Evolutionary conservation across 2,797 vertebrate genomes (phyloP).

Genomic region (Caiman crocodilus): DNA sequence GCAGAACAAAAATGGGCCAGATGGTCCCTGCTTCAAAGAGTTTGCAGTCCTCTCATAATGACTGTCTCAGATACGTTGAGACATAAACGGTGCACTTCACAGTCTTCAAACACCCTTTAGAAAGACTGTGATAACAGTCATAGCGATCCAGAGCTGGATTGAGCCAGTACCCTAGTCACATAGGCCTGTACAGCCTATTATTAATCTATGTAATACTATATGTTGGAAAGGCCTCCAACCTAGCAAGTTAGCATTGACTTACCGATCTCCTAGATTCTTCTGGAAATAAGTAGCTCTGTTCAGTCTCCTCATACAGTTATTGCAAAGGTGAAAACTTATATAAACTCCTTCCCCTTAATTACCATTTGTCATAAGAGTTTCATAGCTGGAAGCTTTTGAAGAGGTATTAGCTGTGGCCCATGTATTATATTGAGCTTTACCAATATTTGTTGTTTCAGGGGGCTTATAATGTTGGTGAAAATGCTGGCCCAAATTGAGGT

Average conservation of each 20-base stretch:
- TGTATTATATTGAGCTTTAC: conserved; percentile 1
- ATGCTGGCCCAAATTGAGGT: background rate
- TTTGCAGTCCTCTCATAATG: background rate
- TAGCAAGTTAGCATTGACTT: background rate
- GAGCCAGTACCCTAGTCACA: background rate
- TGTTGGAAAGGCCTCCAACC: background rate
- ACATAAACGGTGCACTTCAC: too few species aligned
- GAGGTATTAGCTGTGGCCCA: background rate
- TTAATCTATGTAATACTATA: background rate
- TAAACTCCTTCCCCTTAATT: background rate
- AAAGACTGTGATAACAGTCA: background rate
- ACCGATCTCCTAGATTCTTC: background rate
- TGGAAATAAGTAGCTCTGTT: background rate
- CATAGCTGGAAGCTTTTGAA: background rate
- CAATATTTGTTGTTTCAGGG: conserved; percentile 16
- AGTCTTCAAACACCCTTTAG: background rate
- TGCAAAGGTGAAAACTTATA: conserved; percentile 7
- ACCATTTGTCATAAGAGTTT: background rate
- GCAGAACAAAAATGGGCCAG: background rate
- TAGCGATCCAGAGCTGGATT: background rate
- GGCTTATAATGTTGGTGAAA: conserved; percentile 39
- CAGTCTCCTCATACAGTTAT: background rate
- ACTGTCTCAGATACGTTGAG: background rate
- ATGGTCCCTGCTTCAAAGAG: background rate
- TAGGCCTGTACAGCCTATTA: background rate